Evolutionary conservation across 1,140 invertebrate genomes (phyloP).

Genomic region (Saccostrea glomerata): DNA sequence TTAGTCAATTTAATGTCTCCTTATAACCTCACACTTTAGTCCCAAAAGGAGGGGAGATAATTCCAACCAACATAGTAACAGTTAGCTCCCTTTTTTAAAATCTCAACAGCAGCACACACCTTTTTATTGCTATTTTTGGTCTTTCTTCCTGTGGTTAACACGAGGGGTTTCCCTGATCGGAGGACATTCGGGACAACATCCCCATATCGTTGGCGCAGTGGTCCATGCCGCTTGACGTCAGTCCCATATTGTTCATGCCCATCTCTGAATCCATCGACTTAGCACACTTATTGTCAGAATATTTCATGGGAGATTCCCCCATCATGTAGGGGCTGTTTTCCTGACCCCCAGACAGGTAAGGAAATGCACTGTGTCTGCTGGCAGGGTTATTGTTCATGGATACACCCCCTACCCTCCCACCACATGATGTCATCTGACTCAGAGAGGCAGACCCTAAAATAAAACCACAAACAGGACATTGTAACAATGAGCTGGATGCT

Average conservation of each 20-base stretch:
- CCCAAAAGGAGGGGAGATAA: not conserved
- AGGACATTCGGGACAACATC: not conserved
- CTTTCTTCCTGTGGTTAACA: not conserved
- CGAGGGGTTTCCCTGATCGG: conserved; percentile 1
- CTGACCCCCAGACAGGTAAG: conserved; percentile 35
- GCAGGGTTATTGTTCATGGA: not conserved
- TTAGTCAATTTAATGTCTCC: not conserved
- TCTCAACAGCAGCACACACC: not conserved
- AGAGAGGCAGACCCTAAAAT: conserved; percentile 33
- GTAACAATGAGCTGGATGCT: too few relatives aligned
- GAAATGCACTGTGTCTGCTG: conserved; percentile 34
- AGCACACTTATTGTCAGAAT: conserved; percentile 34
- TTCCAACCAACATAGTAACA: not conserved
- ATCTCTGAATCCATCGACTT: conserved; percentile 35
- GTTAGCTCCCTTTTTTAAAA: not conserved
- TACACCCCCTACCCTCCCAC: conserved; percentile 3
- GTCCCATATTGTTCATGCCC: conserved; percentile 16
- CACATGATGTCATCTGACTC: conserved; percentile 17
- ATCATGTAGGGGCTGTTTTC: conserved; percentile 45
- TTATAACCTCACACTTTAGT: not conserved
- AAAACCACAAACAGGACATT: not conserved
- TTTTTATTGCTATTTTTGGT: not conserved
- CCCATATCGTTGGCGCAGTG: conserved; percentile 22
- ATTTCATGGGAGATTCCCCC: conserved; percentile 34
- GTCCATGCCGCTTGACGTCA: not conserved